These are phyloP conservation scores for Neolamprologus falcicula DNA, from an alignment of 2,113 vertebrate genomes.

Conservation along the genomic window DNA sequence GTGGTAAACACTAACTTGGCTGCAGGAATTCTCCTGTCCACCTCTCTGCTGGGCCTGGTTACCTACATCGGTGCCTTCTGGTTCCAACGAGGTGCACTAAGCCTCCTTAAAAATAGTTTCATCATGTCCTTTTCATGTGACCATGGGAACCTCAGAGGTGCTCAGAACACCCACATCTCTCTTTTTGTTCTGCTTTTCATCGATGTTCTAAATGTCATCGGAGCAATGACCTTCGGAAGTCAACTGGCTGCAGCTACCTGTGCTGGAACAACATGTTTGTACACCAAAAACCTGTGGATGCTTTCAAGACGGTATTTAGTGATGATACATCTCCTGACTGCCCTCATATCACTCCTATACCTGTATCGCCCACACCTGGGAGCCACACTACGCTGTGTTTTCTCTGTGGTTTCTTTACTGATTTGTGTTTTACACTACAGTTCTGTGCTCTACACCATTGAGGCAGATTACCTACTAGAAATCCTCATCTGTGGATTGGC, in stretches of 20 bases:
- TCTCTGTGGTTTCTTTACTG: background rate
- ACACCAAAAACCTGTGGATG: background rate
- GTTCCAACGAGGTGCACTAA: background rate
- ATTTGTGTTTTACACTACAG: background rate
- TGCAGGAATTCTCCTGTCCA: background rate
- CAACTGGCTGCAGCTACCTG: background rate
- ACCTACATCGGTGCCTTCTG: background rate
- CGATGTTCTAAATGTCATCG: background rate
- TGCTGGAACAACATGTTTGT: accelerated
- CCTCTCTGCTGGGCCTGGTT: background rate
- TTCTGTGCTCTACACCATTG: background rate
- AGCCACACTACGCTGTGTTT: background rate
- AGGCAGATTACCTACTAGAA: background rate
- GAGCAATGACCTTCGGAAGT: background rate
- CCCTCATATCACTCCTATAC: background rate
- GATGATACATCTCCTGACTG: background rate
- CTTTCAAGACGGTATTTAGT: background rate
- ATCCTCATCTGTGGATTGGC: background rate
- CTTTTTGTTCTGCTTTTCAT: background rate
- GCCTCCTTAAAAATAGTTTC: background rate
- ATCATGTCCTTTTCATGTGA: background rate
- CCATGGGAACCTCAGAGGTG: background rate
- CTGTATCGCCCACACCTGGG: background rate
- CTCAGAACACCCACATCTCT: background rate
- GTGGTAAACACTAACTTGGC: background rate